Base-by-base conservation (phyloP, 2,888 invertebrate genomes). In the Neuroscelio doddi region DNA sequence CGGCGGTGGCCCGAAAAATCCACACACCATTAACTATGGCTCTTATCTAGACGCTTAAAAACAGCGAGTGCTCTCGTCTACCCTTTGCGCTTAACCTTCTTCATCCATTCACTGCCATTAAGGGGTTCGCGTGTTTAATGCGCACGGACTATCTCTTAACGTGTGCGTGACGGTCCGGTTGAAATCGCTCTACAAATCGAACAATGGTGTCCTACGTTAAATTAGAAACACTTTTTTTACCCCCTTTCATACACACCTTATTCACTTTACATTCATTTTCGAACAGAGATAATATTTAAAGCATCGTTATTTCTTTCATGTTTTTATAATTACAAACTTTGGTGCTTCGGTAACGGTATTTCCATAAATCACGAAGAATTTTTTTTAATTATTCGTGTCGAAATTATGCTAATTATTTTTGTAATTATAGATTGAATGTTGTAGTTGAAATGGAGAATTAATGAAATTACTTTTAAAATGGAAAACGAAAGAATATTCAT, bases 1-100 rank as follows among this genome's bases (percentile, higher is more conserved):
- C 47, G 30, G 16, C 53, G 50, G 24, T 47, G 39, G 56, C 68
- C 72, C 70, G 72, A 75, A 76, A 76, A 77, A 76, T 76, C 73
- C 73, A 77, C 78, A 74, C 78, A 71, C 76, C 80, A 80, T 81
- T 80, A 80, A 77, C 70, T 77, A 72, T 59, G 64, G 65, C 71
- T 69, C 79, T 80, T 80, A 79, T 80, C 78, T 70, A 66, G 49
- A 56, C 70, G 70, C 72, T 73, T 77, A 77, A 79, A 78, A 79
- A 79, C 79, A 78, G 77, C 74, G 71, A 72, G 69, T 50, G 70
- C 55, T 70, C 70, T 70, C 65, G 63, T 61, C 55, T 68, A 66
- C 73, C 70, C 63, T 46, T 53, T 56, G 47, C 64, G 62, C 55
- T 44, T 44, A 68, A 69, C 63, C 71, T 70, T 68, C 72, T 66